These are phyloP conservation scores for Diprion similis DNA, from an alignment of 1,140 invertebrate genomes.

Conservation along the genomic window DNA sequence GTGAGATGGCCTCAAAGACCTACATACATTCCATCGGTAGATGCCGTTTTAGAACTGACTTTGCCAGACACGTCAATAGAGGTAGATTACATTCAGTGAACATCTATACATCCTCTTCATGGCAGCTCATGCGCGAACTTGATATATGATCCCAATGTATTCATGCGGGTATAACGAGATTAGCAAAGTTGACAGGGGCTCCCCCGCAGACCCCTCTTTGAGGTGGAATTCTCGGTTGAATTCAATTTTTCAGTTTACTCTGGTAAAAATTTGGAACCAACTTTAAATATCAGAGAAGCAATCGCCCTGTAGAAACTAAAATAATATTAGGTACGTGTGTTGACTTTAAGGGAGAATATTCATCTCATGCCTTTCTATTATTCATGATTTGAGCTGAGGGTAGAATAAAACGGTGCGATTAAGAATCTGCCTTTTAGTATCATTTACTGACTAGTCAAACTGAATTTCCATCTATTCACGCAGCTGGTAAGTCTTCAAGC, in stretches of 20 bases:
- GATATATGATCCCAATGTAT: constrained; percentile 27
- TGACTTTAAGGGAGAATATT: too few species aligned
- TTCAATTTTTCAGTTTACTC: constrained; percentile 37
- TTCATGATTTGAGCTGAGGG: too few species aligned
- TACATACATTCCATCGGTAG: constrained; percentile 24
- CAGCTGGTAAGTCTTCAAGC: too few species aligned
- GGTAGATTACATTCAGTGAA: constrained; percentile 35
- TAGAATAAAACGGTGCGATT: too few species aligned
- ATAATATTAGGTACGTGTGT: too few species aligned
- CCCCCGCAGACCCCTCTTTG: constrained; percentile 4
- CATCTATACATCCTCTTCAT: constrained; percentile 25
- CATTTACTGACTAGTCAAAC: too few species aligned
- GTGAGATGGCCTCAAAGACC: not conserved
- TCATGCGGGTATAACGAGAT: constrained; percentile 28
- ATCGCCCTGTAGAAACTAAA: too few species aligned
- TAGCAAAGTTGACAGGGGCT: constrained; percentile 4
- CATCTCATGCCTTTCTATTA: too few species aligned
- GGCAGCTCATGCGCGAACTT: constrained; percentile 35
- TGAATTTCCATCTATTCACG: too few species aligned
- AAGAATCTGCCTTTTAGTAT: too few species aligned
- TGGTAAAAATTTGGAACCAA: not conserved
- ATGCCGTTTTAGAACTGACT: not conserved
- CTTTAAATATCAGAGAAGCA: too few species aligned
- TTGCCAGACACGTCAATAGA: constrained; percentile 28
- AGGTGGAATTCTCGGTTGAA: constrained; percentile 23